Base-by-base conservation (phyloP, 2,113 vertebrate genomes). In the Semnornis frantzii region DNA sequence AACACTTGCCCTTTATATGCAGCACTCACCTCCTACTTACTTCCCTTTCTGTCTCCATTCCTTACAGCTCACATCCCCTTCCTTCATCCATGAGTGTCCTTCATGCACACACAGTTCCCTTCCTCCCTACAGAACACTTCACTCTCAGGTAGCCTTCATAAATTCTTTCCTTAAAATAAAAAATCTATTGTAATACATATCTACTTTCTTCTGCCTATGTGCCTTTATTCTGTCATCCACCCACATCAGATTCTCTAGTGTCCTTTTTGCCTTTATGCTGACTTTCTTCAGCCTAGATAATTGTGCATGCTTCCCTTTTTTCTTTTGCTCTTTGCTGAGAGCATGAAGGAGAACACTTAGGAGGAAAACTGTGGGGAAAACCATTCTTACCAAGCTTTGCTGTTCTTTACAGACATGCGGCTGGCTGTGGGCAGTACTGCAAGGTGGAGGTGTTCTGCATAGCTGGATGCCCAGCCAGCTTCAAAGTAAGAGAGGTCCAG, bases 1-100 rank as follows among this genome's bases (percentile, higher is more conserved):
- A 86, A 3, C 19, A 21, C 14, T 73, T 0, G 0, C 8, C 4
- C 6, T 68, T 64, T 50, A 4, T 17, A 46, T 24, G 7, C 21
- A 77, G 6, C 3, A 3, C 30, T 6, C 15, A 39, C 8, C 6
- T 83, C 46, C 25, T 42, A 3, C 12, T 24, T 57, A 1, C 6
- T 12, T 71, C 3, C 16, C 8, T 82, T 87, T 70, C 64, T 44
- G 8, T 63, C 69, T 82, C 16, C 34, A 5, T 3, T 58, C 18
- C 9, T 63, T 19, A 24, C 75, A 50, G 42, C 6, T 81, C 7
- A 1, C 8, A 10, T 1, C 11, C 7, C 12, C 3, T n/a, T 44
- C 15, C 4, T 59, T 55, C 42, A 66, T 62, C 44, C 4, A 0
- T n/a, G 27, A 12, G 6, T 28, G 10, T 52, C 14, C n/a, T 79